Evolutionary conservation across 2,797 vertebrate genomes (phyloP), one percentile per base, ranked within the genome.

Genomic region (Sebastes glaucus): DNA sequence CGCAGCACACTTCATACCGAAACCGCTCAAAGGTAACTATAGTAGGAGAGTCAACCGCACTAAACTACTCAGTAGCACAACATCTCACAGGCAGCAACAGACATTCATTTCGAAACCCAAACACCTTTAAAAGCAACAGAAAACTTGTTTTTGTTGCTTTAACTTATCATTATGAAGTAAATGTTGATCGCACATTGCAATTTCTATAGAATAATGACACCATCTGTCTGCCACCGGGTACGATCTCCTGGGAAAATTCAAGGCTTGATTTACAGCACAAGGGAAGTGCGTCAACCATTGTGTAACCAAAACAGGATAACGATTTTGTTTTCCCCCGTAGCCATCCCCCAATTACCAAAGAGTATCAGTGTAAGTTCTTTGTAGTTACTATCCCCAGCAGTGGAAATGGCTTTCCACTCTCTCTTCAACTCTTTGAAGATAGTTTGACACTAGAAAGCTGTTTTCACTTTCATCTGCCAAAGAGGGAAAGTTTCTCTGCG

Each of bases 1-100:
- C 6, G 97, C 98, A 18, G 98, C 98, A 88, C 98, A 99, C 93
- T 99, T 99, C 92, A 97, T 99, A 89, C 98, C 98, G 77, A 99
- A 99, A 96, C 98, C 98, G 53, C 97, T 99, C 79, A 99, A 99
- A 98, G 98, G 98, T 99, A 95, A 88, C 86, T 69, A 65, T 7
- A 52, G 16, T 2, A 30, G 30, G 49, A 1, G 7, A 30, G 38
- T 11, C 25, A 25, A 3, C 11, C 14, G 38, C 35, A 9, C 30
- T 52, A 18, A 30, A 30, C 3, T 16, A 60, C 46, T 52, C 10
- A 57, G 6, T 9, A 20, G 25, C 27, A 32, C 22, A 22, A 59
- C n/a, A 13, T 35, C 22, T 38, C 11, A 11, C 14, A 46, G 20
- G 42, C 7, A 57, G 11, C 30, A 25, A 42, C 25, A 9, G 18